phyloP scores from a whole-genome alignment of 2,797 vertebrate genomes.

The Alfaro cultratus region DNA sequence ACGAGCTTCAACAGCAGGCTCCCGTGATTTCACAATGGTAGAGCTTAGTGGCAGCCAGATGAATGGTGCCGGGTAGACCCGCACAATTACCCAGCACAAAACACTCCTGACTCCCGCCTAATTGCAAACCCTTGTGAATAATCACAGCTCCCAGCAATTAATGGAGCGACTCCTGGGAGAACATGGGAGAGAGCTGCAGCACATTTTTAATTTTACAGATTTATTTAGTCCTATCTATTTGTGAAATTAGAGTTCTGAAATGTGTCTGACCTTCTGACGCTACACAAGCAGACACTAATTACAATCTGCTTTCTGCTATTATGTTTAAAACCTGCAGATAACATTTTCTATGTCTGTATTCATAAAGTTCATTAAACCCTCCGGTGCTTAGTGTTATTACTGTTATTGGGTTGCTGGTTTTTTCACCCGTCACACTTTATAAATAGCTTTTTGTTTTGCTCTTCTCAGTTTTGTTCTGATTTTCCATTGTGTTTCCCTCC shows the following conservation, averaged over 20 bases:
- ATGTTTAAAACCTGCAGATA: constrained; percentile 1
- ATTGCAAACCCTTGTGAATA: constrained; percentile 79
- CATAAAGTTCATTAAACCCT: not conserved
- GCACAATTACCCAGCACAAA: constrained; percentile 74
- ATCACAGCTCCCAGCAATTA: constrained; percentile 76
- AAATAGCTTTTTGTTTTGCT: not conserved
- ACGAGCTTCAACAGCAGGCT: constrained; percentile 60
- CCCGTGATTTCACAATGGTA: constrained; percentile 62
- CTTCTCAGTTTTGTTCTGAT: not conserved
- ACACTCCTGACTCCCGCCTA: constrained; percentile 75
- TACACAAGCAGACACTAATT: constrained; percentile 29
- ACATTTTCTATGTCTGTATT: not conserved
- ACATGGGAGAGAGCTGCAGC: constrained; percentile 51
- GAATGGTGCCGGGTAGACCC: constrained; percentile 49
- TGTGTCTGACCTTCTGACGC: constrained; percentile 42
- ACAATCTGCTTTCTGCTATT: constrained; percentile 18
- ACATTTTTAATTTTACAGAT: constrained; percentile 57
- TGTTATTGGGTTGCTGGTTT: not conserved
- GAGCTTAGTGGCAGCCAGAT: constrained; percentile 49
- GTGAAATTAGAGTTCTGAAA: constrained; percentile 64
- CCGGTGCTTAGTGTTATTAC: not conserved
- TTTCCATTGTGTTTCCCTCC: not conserved
- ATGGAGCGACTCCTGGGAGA: constrained; percentile 68
- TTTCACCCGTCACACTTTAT: not conserved
- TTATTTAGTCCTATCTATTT: constrained; percentile 60